phyloP scores from a whole-genome alignment of 1,140 invertebrate species.

The Cyrtorhinus lividipennis region DNA sequence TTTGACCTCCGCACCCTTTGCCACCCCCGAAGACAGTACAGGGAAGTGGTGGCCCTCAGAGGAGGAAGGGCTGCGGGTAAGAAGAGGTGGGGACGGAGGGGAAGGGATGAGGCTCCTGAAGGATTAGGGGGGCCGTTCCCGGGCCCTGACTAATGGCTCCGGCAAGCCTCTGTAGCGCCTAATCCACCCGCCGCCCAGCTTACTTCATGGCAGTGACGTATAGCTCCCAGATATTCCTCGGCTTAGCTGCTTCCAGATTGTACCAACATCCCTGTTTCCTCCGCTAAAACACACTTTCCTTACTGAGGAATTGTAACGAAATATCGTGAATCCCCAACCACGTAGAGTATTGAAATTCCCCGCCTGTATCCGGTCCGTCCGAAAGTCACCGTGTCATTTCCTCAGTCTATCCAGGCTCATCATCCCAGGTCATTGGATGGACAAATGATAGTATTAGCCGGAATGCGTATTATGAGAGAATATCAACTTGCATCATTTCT shows the following conservation, averaged over 20 bases:
- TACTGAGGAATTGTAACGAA: neutral
- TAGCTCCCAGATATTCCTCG: slow-evolving; percentile 4
- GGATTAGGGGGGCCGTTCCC: neutral
- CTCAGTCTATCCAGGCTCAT: too few relatives aligned
- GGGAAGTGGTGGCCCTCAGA: neutral
- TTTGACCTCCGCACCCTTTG: neutral
- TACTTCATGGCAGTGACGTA: slow-evolving; percentile 4
- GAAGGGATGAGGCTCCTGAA: neutral
- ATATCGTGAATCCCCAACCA: too few relatives aligned
- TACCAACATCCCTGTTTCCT: neutral
- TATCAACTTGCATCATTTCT: too few relatives aligned
- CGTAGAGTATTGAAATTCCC: too few relatives aligned
- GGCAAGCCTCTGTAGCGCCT: slow-evolving; percentile 4
- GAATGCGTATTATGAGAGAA: too few relatives aligned
- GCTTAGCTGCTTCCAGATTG: slow-evolving; percentile 8
- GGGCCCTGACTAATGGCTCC: slow-evolving; percentile 3
- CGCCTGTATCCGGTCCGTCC: too few relatives aligned
- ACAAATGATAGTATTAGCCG: too few relatives aligned
- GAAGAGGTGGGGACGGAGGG: too few relatives aligned
- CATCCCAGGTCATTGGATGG: too few relatives aligned
- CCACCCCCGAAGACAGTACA: neutral
- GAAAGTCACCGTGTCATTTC: too few relatives aligned
- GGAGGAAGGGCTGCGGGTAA: too few relatives aligned
- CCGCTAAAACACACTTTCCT: neutral
- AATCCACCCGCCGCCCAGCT: slow-evolving; percentile 7